These are phyloP conservation scores for Drosophila sproati DNA, from an alignment of 1,140 invertebrate genomes.

Conservation along the genomic window DNA sequence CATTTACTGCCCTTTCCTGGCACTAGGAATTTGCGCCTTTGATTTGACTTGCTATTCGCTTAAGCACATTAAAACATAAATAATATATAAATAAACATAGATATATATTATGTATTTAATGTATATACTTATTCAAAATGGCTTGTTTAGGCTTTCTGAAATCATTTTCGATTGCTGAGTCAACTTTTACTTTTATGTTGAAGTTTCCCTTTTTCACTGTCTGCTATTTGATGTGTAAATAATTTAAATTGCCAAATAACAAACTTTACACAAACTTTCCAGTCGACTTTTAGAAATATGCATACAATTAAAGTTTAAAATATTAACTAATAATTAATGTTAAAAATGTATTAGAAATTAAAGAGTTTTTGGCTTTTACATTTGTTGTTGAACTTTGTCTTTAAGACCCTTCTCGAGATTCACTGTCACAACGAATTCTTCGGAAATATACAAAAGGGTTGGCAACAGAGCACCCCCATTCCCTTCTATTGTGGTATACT, in stretches of 20 bases:
- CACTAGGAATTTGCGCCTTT: constrained; percentile 5
- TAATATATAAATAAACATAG: background rate
- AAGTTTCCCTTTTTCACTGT: background rate
- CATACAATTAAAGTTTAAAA: too few species aligned
- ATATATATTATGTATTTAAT: background rate
- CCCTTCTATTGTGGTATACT: constrained; percentile 5
- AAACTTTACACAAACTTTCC: too few species aligned
- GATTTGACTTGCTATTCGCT: constrained; percentile 12
- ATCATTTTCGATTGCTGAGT: constrained; percentile 37
- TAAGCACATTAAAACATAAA: background rate
- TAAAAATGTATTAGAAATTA: too few species aligned
- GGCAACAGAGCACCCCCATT: background rate
- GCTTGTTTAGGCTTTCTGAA: constrained; percentile 24
- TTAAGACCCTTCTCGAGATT: too few species aligned
- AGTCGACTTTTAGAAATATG: too few species aligned
- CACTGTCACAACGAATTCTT: too few species aligned
- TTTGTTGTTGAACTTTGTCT: too few species aligned
- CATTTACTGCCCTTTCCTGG: constrained; percentile 8
- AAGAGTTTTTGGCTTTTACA: too few species aligned
- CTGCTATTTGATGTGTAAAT: constrained; percentile 17
- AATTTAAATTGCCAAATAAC: constrained; percentile 28
- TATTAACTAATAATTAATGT: too few species aligned
- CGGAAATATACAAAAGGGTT: too few species aligned
- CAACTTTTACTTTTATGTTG: constrained; percentile 21
- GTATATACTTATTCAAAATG: background rate